A percentile compares a stretch with the other conserved stretches of the same genome.
Evolutionary conservation across 2,797 vertebrate genomes (phyloP).

Genomic region (Emydoidea blandingii): DNA sequence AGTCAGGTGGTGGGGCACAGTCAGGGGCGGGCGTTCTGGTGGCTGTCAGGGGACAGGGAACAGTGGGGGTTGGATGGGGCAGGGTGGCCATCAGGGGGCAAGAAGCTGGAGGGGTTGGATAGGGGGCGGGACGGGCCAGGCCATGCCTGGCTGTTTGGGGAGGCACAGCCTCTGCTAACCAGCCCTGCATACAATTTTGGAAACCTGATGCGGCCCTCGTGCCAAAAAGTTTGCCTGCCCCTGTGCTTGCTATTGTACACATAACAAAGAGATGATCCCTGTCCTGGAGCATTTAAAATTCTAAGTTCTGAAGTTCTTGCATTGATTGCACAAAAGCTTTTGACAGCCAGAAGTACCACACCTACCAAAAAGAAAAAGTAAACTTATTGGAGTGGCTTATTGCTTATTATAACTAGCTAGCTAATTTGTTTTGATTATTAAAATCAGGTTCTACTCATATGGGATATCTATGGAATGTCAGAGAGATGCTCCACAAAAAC

Average conservation of each 20-base stretch:
- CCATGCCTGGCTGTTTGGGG: too few relatives aligned
- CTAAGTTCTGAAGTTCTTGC: not conserved
- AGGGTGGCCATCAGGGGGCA: too few relatives aligned
- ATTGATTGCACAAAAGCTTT: not conserved
- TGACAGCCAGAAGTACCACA: not conserved
- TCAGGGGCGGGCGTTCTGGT: too few relatives aligned
- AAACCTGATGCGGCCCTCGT: too few relatives aligned
- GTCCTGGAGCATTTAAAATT: not conserved
- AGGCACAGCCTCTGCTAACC: too few relatives aligned
- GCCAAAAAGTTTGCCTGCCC: too few relatives aligned
- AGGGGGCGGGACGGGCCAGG: too few relatives aligned
- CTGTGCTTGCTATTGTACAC: rapidly evolving
- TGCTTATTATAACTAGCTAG: not conserved
- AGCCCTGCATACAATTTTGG: too few relatives aligned
- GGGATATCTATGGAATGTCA: slow-evolving; percentile 1
- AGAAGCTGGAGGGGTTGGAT: too few relatives aligned
- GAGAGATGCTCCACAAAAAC: not conserved
- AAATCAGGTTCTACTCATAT: not conserved
- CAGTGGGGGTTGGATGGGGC: too few relatives aligned
- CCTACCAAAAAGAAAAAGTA: not conserved
- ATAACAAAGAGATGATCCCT: not conserved
- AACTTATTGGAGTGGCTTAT: not conserved
- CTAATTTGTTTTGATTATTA: slow-evolving; percentile 17
- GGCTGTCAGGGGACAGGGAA: too few relatives aligned
- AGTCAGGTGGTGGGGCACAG: too few relatives aligned